phyloP scores from a whole-genome alignment of 2,113 vertebrate genomes.

The Platichthys stellatus region DNA sequence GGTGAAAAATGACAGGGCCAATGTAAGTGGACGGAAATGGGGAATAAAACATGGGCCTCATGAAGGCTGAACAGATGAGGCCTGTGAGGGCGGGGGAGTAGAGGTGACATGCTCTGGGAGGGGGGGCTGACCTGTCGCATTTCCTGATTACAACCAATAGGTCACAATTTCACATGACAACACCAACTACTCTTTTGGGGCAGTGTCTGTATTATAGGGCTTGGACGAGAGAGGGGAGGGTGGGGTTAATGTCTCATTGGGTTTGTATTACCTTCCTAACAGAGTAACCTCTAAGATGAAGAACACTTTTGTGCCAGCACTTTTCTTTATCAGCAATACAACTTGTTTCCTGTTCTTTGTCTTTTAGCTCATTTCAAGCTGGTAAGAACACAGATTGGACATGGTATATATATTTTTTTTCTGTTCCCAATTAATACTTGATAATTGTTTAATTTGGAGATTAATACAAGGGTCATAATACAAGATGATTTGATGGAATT shows the following conservation, averaged over 20 bases:
- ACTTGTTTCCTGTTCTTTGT: not conserved
- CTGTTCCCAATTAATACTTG: too few relatives aligned
- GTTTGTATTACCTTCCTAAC: constrained; percentile 50
- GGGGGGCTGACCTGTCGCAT: constrained; percentile 57
- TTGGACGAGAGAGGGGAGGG: constrained; percentile 38
- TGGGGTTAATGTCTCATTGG: constrained; percentile 58
- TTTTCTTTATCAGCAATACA: constrained; percentile 22
- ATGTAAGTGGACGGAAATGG: constrained; percentile 66
- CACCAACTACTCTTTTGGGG: constrained; percentile 68
- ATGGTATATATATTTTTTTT: not conserved
- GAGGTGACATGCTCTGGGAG: constrained; percentile 66
- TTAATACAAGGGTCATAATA: not conserved
- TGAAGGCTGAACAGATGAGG: constrained; percentile 57
- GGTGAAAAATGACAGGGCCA: constrained; percentile 70
- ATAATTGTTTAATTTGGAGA: not conserved
- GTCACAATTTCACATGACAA: constrained; percentile 78
- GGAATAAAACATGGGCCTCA: constrained; percentile 66
- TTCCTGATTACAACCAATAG: constrained; percentile 76
- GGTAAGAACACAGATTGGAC: not conserved
- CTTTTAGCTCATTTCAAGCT: not conserved
- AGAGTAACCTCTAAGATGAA: constrained; percentile 42
- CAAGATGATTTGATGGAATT: not conserved
- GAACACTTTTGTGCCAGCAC: constrained; percentile 44
- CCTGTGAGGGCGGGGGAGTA: constrained; percentile 46
- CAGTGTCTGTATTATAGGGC: constrained; percentile 58